These are phyloP conservation scores for Lates japonicus DNA, from an alignment of 2,797 vertebrate species.

Conservation along the genomic window DNA sequence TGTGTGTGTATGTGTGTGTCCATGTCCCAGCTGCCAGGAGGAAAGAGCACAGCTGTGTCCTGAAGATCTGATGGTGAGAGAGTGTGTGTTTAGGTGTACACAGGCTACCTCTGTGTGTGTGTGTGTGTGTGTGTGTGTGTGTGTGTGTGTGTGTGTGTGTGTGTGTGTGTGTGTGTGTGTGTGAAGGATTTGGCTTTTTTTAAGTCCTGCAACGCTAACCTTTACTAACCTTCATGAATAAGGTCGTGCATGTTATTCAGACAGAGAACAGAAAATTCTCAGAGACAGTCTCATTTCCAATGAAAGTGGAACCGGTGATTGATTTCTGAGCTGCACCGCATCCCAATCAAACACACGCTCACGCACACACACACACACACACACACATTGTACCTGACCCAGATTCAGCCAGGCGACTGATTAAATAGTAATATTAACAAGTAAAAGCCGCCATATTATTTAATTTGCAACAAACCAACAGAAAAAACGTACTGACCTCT, in stretches of 20 bases:
- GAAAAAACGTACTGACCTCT: constrained; percentile 3
- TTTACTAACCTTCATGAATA: constrained; percentile 15
- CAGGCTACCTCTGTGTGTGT: too few relatives aligned
- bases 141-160: too few relatives aligned
- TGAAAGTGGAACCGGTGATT: not conserved
- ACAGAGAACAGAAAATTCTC: not conserved
- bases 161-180: too few relatives aligned
- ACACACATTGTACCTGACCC: not conserved
- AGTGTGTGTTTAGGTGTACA: constrained; percentile 16
- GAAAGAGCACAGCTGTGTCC: constrained; percentile 61
- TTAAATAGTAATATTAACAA: constrained; percentile 35
- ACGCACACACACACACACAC: not conserved
- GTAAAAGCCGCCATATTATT: constrained; percentile 26
- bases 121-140: too few relatives aligned
- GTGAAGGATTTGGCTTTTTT: not conserved
- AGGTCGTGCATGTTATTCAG: not conserved
- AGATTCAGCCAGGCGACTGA: constrained; percentile 6
- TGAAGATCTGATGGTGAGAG: constrained; percentile 21
- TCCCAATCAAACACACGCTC: not conserved
- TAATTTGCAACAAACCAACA: constrained; percentile 23
- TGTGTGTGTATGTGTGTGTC: constrained; percentile 27
- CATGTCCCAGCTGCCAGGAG: constrained; percentile 52
- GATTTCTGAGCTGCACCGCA: not conserved
- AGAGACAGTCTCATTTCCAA: constrained; percentile 1
- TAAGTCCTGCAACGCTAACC: constrained; percentile 8